Conservation (phyloP, 2,797 vertebrate genomes). For the Tenualosa ilisha region DNA sequence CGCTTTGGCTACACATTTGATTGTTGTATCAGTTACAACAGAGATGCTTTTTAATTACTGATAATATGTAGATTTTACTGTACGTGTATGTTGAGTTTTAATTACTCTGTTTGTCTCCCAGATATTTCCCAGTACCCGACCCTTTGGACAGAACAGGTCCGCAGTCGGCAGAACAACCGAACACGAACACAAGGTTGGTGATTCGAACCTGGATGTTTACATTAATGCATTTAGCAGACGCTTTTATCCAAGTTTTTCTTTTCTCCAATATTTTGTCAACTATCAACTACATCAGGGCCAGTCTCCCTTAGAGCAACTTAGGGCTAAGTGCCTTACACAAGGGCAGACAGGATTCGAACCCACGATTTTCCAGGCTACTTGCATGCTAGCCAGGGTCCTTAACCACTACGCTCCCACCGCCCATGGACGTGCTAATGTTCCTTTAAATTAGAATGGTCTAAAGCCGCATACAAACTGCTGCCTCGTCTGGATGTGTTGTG, state of each 20-base stretch:
- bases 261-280: too few species aligned
- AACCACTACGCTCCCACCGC: too few species aligned
- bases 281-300: too few species aligned
- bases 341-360: too few species aligned
- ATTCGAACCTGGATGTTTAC: background rate
- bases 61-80: too few species aligned
- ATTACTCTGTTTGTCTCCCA: constrained; percentile 62
- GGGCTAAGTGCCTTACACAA: too few species aligned
- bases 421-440: background rate
- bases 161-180: constrained; percentile 89
- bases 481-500: background rate
- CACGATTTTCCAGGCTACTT: too few species aligned
- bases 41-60: too few species aligned
- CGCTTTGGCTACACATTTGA: background rate
- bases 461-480: background rate
- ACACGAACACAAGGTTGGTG: constrained; percentile 88
- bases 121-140: constrained; percentile 92
- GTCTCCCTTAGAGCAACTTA: too few species aligned
- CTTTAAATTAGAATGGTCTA: background rate
- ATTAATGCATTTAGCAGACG: too few species aligned
- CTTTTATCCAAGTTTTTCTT: too few species aligned
- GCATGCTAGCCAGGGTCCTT: too few species aligned
- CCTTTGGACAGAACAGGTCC: constrained; percentile 93
- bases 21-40: background rate
- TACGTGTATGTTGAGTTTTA: constrained; percentile 15